These are phyloP conservation scores for Mesembrinibis cayennensis DNA, from an alignment of 2,113 vertebrate genomes.

Conservation along the genomic window DNA sequence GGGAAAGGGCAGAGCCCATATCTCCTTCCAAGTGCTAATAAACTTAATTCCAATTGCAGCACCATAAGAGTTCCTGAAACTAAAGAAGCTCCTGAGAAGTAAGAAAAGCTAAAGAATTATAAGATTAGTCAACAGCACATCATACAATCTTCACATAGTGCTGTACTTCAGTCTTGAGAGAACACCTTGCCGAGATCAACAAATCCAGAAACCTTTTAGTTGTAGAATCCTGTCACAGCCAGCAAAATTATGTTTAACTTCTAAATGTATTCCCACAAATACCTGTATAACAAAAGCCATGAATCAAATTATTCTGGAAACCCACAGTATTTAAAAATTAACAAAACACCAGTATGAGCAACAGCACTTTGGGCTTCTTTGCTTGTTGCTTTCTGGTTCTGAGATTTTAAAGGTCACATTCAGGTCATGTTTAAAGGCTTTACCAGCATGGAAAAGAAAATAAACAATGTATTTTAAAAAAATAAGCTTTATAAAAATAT, in stretches of 20 bases:
- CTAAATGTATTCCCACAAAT: not conserved
- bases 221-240: not conserved
- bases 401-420: not conserved
- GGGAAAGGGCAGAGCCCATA: not conserved
- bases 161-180: not conserved
- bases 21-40: not conserved
- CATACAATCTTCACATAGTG: not conserved
- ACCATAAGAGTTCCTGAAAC: not conserved
- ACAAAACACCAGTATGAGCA: not conserved
- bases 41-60: not conserved
- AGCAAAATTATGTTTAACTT: not conserved
- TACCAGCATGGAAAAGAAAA: not conserved
- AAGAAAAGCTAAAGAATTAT: not conserved
- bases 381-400: not conserved
- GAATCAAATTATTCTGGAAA: not conserved
- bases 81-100: not conserved
- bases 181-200: not conserved
- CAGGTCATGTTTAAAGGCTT: not conserved
- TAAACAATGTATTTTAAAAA: accelerated
- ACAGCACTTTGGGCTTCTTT: not conserved
- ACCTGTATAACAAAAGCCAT: not conserved
- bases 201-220: not conserved
- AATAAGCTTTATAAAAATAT: not conserved
- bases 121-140: not conserved
- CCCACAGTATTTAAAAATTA: not conserved